Conservation (phyloP, 2,888 invertebrate genomes). For the Luperina testacea region DNA sequence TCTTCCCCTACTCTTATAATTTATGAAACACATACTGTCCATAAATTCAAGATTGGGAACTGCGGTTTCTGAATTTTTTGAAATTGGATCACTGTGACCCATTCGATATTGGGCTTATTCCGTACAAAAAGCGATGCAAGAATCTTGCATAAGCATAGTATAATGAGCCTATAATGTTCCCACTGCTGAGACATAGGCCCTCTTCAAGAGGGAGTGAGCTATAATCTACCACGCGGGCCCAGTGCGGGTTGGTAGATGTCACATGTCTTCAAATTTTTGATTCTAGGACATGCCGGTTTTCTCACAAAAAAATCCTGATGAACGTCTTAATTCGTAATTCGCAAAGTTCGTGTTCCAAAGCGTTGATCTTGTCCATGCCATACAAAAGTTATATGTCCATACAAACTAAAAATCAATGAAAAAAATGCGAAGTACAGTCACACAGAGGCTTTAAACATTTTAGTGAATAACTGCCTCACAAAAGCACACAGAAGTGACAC, state of each 20-base stretch:
- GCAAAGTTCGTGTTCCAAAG: not conserved
- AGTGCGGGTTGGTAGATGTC: too few relatives aligned
- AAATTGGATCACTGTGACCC: not conserved
- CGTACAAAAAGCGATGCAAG: not conserved
- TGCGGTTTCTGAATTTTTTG: not conserved
- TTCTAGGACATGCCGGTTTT: too few relatives aligned
- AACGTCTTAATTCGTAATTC: not conserved
- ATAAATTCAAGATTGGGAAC: not conserved
- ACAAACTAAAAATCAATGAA: constrained; percentile 16
- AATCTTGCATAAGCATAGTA: not conserved
- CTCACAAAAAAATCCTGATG: not conserved
- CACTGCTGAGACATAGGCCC: too few relatives aligned
- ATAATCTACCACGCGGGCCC: too few relatives aligned
- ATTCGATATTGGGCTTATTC: not conserved
- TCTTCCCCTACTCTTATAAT: not conserved
- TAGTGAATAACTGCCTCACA: constrained; percentile 37
- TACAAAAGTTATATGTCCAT: not conserved
- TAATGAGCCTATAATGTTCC: too few relatives aligned
- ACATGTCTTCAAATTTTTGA: too few relatives aligned
- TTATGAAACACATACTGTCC: not conserved
- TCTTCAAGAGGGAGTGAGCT: too few relatives aligned
- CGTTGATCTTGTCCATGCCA: not conserved
- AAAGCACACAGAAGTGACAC: constrained; percentile 35
- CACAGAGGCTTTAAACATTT: constrained; percentile 36
- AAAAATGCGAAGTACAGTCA: constrained; percentile 3